Percentiles rank a stretch among this genome's conserved stretches.
phyloP scores from a whole-genome alignment of 2,113 vertebrate species.

The Asarcornis scutulata region DNA sequence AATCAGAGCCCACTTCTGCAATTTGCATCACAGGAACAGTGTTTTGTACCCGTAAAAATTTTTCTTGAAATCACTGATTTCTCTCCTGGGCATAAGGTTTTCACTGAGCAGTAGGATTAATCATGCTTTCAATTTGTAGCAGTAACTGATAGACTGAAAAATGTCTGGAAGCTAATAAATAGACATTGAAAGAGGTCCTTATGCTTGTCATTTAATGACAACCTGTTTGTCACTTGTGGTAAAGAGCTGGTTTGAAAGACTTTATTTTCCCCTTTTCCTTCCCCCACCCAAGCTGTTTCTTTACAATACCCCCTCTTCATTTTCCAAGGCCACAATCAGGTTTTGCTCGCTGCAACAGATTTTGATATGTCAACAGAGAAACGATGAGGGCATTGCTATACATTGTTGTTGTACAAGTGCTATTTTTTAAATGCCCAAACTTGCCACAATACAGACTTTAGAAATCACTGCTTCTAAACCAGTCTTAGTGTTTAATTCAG shows the following conservation, averaged over 20 bases:
- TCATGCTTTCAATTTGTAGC: background rate
- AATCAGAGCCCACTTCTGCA: background rate
- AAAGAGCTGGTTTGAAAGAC: background rate
- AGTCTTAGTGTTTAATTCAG: background rate
- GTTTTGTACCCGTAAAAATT: background rate
- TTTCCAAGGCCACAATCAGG: background rate
- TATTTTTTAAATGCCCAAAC: background rate
- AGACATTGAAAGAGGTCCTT: background rate
- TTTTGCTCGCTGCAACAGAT: background rate
- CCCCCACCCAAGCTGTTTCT: background rate
- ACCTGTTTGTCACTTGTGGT: background rate
- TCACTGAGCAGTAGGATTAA: background rate
- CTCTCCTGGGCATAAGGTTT: background rate
- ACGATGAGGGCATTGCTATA: background rate
- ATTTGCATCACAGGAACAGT: background rate
- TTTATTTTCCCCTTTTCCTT: background rate
- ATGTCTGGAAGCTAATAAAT: background rate
- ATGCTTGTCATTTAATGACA: background rate
- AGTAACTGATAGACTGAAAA: background rate
- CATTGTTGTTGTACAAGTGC: background rate
- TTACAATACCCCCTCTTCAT: background rate
- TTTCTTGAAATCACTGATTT: background rate
- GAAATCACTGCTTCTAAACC: background rate
- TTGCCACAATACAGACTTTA: background rate
- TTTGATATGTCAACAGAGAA: conserved; percentile 5